Evolutionary conservation across 1,140 invertebrate species (phyloP), one percentile per base, ranked within the genome.

Genomic region (Anastrepha obliqua): DNA sequence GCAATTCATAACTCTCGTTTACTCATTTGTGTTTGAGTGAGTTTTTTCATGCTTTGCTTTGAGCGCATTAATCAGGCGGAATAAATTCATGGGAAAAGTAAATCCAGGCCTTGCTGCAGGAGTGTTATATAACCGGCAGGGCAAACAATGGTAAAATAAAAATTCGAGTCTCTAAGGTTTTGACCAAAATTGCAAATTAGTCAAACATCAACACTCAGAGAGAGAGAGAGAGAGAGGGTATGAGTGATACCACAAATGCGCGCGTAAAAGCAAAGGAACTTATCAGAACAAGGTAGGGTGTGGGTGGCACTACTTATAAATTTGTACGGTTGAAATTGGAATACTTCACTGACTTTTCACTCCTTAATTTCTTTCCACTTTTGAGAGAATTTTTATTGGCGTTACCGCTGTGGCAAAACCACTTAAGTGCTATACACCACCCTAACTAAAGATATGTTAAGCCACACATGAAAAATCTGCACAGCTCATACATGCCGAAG

Each of bases 81-180:
- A 44, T 0, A 47, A 3, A 15, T 74, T 39, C 11, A 3, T 9
- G 3, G n/a, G 17, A 2, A 55, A 81, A 29, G 13, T 15, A 55
- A 0, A 7, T 55, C 2, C 20, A 55, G 47, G n/a, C 3, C n/a
- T 81, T 81, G 15, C 74, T 81, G 74, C 47, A 81, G 7, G 3
- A 29, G 2, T 55, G 47, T 81, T 81, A 81, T 81, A 81, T 81
- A 81, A 81, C 74, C 74, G 74, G 74, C 74, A 29, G 17, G 6
- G 7, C 6, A 2, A 81, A 58, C 9, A 55, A n/a, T 20, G 9
- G 7, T 2, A 55, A 17, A 81, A 81, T 17, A 29, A 58, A 55
- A 29, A 8, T 81, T 15, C 60, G 13, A 62, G 4, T 5, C 15
- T 62, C 60, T n/a, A 9, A 62, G 15, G 60, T 17, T 17, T 62